Percentiles rank a stretch among this genome's conserved stretches.
phyloP scores from a whole-genome alignment of 2,888 invertebrate species.

The Synergus laeviventris region DNA sequence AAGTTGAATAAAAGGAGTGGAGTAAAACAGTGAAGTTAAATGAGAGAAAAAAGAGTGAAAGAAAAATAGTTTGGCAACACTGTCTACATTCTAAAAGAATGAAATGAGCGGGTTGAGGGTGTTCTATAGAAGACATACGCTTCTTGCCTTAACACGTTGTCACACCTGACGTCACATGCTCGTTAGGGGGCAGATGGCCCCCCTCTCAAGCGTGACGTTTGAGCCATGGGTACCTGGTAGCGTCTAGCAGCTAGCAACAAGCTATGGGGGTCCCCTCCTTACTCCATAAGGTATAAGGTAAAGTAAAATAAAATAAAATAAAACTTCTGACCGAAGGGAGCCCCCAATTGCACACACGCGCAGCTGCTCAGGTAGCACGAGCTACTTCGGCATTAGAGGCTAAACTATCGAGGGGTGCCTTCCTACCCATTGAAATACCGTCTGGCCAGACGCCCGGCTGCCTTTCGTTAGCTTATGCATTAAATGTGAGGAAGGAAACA shows the following conservation, averaged over 20 bases:
- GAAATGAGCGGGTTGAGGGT: conserved; percentile 44
- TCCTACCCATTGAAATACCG: conserved; percentile 65
- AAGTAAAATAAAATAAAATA: conserved; percentile 72
- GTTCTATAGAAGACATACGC: conserved; percentile 43
- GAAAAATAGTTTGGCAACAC: conserved; percentile 11
- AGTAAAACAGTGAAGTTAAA: too few species aligned
- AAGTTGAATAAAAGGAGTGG: conserved; percentile 44
- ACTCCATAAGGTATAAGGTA: conserved; percentile 66
- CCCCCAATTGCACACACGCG: conserved; percentile 60
- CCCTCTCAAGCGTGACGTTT: conserved; percentile 75
- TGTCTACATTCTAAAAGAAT: conserved; percentile 42
- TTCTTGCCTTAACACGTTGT: conserved; percentile 66
- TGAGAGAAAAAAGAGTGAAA: not conserved
- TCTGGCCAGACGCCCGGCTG: conserved; percentile 64
- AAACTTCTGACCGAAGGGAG: conserved; percentile 66
- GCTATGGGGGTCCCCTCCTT: conserved; percentile 56
- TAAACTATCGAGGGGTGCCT: conserved; percentile 59
- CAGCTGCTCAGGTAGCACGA: conserved; percentile 75
- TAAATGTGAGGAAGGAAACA: conserved; percentile 31
- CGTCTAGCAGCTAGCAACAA: conserved; percentile 54
- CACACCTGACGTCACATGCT: conserved; percentile 76
- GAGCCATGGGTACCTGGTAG: conserved; percentile 63
- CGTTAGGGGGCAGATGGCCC: conserved; percentile 74
- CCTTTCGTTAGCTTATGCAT: conserved; percentile 40
- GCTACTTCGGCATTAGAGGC: conserved; percentile 71